Evolutionary conservation across 1,140 invertebrate genomes (phyloP), one percentile per base, ranked within the genome.

Genomic region (Plectrocnemia conspersa): DNA sequence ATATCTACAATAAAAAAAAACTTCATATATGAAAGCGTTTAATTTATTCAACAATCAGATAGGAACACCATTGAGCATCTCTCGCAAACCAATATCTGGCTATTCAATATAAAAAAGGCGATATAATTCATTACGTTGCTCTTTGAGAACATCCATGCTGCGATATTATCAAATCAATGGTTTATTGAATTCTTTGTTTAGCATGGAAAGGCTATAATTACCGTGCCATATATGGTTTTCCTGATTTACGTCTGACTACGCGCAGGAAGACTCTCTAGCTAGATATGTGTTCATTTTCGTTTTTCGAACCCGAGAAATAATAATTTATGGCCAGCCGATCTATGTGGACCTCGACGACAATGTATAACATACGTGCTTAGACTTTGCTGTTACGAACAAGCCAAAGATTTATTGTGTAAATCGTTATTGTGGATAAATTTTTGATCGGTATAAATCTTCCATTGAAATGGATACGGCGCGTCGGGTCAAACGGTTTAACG

Each of bases 171-270:
- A 47, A 60, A 55, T 60, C 58, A 60, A 60, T 60, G 53, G 53
- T 60, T 60, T 60, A 60, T 60, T 60, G 58, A 60, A 56, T 60
- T 60, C 58, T 60, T 60, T 60, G 58, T 60, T 60, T 60, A 56
- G 48, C n/a, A 42, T 45, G 40, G 53, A 55, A 47, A 41, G 35
- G 38, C 24, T 56, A 53, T 60, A 60, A 60, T 60, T 60, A 60
- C 42, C 41, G 21, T 35, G 24, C 29, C 57, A 55, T 54, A 49
- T 54, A 46, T 44, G 50, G 40, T 54, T 58, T 58, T 52, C 57
- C 57, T 54, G 57, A 59, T 59, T 59, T 59, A 59, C 48, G 40
- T 13, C 27, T 24, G 15, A 16, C 27, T 21, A n/a, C 16, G 45
- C 45, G 1, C 45, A 9, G 15, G 16, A 13, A 48, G 38, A 41